Base-by-base conservation (phyloP, 2,888 invertebrate genomes). In the Melanchra persicariae region DNA sequence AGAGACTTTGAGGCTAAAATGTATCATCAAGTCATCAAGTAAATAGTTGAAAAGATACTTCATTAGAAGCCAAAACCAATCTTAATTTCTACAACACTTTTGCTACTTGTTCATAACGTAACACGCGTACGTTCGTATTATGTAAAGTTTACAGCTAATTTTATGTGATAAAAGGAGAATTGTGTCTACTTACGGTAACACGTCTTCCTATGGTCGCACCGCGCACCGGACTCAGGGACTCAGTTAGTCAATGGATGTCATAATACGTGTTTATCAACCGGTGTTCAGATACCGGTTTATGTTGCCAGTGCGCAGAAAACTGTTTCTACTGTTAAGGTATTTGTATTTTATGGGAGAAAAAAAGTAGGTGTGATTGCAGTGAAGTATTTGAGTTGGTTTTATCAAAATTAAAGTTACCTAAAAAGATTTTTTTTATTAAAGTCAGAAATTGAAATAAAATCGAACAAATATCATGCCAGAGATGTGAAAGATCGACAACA, bases 221-320 rank as follows among this genome's bases (percentile, higher is more conserved):
- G 43, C 43, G 37, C 52, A 26, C 57, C 37, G 64, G 30, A 51
- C 77, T 64, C 58, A 3, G 22, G 19, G 2, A 4, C 4, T 34
- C 5, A 1, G 19, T 45, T 40, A n/a, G n/a, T n/a, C n/a, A n/a
- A n/a, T n/a, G n/a, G 26, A 67, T 51, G 34, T 67, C 22, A 55
- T 40, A 49, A 75, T 55, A 63, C 55, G n/a, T 51, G 76, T 81
- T 78, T 81, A 78, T 58, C 52, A 54, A 67, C 81, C 77, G 72
- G 79, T 55, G 69, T 40, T 43, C 37, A n/a, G 61, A 67, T 58
- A 78, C 81, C 77, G 76, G 64, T 69, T 65, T 60, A 60, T 69
- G 70, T 78, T 78, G 77, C 77, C 64, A 78, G 77, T 17, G 9
- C 7, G 26, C 4, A 22, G 12, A 68, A 26, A n/a, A 1, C 12